A percentile compares a stretch with the other conserved stretches of the same genome.
phyloP scores from a whole-genome alignment of 2,113 vertebrate species.

The Clarias magur region DNA sequence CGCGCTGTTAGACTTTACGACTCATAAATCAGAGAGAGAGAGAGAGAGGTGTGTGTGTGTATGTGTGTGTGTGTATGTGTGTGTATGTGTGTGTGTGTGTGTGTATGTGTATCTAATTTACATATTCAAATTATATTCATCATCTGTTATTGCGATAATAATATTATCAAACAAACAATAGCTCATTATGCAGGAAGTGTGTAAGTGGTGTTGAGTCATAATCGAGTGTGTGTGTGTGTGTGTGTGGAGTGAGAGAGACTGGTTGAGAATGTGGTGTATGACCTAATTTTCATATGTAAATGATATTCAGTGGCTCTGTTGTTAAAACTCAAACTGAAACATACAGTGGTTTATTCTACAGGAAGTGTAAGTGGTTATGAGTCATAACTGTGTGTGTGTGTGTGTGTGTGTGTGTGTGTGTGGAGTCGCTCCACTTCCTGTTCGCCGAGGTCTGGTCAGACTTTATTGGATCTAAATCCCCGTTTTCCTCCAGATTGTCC shows the following conservation, averaged over 20 bases:
- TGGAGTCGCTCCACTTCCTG: neutral
- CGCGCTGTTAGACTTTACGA: neutral
- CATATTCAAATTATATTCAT: neutral
- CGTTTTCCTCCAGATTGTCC: neutral
- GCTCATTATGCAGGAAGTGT: neutral
- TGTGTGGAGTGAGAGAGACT: too few species aligned
- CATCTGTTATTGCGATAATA: neutral
- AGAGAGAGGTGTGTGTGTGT: too few species aligned
- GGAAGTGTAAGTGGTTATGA: neutral
- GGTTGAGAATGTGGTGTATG: neutral
- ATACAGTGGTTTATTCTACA: neutral
- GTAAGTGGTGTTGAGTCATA: neutral
- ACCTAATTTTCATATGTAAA: too few species aligned
- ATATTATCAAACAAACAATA: neutral
- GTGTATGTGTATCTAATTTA: neutral
- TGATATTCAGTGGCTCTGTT: too few species aligned
- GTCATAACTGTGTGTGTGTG: too few species aligned
- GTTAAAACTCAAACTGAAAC: neutral
- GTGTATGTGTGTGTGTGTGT: neutral
- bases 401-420: neutral
- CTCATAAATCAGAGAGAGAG: neutral
- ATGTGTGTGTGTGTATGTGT: constrained; percentile 5
- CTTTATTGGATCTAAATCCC: neutral
- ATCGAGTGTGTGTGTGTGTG: neutral
- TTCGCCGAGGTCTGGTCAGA: neutral